Base-by-base conservation (phyloP, 2,888 invertebrate species). In the Cephonodes hylas region DNA sequence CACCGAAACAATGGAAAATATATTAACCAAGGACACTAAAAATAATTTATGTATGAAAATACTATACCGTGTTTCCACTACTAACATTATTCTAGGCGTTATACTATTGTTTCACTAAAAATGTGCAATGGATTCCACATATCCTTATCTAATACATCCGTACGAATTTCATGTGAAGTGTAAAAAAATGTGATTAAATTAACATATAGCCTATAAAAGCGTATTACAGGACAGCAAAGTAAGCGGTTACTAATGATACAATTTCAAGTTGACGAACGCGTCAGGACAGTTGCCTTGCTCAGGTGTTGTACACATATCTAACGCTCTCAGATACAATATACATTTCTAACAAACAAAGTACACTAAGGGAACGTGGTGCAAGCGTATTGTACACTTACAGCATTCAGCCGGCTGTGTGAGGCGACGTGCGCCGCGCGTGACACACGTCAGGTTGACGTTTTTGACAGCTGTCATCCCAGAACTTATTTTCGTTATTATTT, bases 321-420 rank as follows among this genome's bases (percentile, higher is more conserved):
- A 68, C 77, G 71, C 70, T 75, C 76, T 64, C n/a, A 31, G 71
- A 74, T 69, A 80, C 31, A 53, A n/a, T 53, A 53, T 53, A 53
- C 31, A 31, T 53, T 63, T 76, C 73, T 76, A 70, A 74, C 38
- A 38, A 67, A 74, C 38, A 38, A 67, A 74, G 73, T 73, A 75
- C 68, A 67, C 73, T 72, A 76, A 73, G 67, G 71, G 75, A 72
- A 73, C 73, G 70, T 75, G 78, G 78, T 70, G 76, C 72, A 80
- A 80, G 81, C 80, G 53, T 10, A 31, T 18, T 53, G 53, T 53
- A 53, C 53, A 53, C 53, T 53, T 53, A 53, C 48, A 48, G n/a
- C 38, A 10, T 13, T 27, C 15, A 53, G 3, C 45, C 53, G 31
- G 31, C 27, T 18, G 31, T n/a, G 20, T 48, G 48, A 8, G 10